Conservation (phyloP, 2,797 vertebrate species). For the Pipistrellus kuhlii region DNA sequence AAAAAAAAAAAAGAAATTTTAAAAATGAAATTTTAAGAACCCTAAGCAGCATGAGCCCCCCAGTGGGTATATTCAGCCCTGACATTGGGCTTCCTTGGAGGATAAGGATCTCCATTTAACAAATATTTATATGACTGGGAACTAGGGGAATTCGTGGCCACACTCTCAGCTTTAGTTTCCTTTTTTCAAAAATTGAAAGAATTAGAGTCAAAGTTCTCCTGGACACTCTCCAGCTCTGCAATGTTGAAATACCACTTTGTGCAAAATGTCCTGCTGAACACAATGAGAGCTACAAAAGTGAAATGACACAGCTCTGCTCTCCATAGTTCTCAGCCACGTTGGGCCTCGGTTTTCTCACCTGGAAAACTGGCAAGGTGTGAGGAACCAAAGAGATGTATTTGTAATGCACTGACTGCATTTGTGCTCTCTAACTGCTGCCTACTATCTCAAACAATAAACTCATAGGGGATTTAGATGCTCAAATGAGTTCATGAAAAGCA, state of each 20-base stretch:
- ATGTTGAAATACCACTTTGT: not conserved
- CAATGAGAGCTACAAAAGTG: too few species aligned
- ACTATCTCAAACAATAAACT: not conserved
- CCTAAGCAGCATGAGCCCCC: not conserved
- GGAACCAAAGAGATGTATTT: not conserved
- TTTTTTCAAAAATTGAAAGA: not conserved
- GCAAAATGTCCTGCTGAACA: not conserved
- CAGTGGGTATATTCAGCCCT: accelerated
- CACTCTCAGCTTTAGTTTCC: not conserved
- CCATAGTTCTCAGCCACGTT: not conserved
- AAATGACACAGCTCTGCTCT: not conserved
- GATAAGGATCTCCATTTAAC: not conserved
- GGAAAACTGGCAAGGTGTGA: not conserved
- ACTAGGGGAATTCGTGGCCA: not conserved
- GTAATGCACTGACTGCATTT: not conserved
- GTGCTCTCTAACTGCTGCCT: not conserved
- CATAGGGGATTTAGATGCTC: not conserved
- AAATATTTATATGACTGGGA: not conserved
- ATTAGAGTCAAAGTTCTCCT: not conserved
- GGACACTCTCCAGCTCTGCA: not conserved
- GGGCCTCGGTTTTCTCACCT: not conserved
- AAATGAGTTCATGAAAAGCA: not conserved
- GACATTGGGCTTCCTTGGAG: not conserved
- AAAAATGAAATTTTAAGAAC: not conserved
- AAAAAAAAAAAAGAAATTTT: not conserved